Conservation (phyloP, 2,888 invertebrate genomes). For the Coenonympha arcania region DNA sequence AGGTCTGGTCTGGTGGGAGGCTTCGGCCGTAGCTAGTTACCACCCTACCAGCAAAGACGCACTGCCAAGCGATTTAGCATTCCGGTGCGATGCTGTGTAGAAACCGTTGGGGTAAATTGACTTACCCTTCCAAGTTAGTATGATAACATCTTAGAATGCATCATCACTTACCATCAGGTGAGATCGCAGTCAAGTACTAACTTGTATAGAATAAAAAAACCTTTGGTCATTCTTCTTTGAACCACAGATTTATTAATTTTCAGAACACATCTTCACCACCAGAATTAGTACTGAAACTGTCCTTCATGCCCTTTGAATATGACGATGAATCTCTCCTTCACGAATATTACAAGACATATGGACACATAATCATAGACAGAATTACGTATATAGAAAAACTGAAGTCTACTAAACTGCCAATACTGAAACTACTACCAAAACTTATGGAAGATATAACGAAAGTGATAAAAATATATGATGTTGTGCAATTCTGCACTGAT, state of each 20-base stretch:
- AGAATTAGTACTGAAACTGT: constrained; percentile 54
- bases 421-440: constrained; percentile 50
- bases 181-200: no score
- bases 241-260: constrained; percentile 27
- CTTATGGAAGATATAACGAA: constrained; percentile 46
- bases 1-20: no score
- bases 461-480: constrained; percentile 48
- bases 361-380: constrained; percentile 54
- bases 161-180: no score
- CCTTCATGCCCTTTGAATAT: constrained; percentile 55
- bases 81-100: no score
- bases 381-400: constrained; percentile 50
- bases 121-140: no score
- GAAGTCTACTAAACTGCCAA: constrained; percentile 36
- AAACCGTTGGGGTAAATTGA: no score
- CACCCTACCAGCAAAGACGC: no score
- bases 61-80: no score
- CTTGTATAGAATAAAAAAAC: no score
- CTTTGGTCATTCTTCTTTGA: no score
- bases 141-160: no score
- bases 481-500: constrained; percentile 43
- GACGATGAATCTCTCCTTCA: constrained; percentile 39
- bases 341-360: constrained; percentile 58
- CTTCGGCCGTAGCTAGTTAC: no score
- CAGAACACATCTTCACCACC: constrained; percentile 47